Conservation (phyloP, 92 coral and sea anemone genomes). For the Pocillopora grandis region DNA sequence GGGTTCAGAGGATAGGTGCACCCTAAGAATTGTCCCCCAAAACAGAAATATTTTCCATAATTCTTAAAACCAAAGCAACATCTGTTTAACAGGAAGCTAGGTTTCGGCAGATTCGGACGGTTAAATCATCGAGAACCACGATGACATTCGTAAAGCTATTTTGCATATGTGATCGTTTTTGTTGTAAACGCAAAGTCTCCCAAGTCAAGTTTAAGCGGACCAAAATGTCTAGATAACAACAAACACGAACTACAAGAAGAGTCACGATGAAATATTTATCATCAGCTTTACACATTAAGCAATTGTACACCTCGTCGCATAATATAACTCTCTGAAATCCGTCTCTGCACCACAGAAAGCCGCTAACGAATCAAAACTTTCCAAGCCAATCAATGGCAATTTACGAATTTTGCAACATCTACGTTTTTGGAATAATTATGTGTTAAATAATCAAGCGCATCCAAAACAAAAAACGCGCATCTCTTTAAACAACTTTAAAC, state of each 20-base stretch:
- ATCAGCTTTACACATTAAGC: background rate
- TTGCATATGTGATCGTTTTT: too few relatives aligned
- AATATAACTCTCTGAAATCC: background rate
- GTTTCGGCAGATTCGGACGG: too few relatives aligned
- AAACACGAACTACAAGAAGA: background rate
- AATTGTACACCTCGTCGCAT: background rate
- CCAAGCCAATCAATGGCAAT: background rate
- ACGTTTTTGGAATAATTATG: background rate
- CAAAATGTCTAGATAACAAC: background rate
- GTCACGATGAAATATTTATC: background rate
- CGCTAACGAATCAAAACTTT: background rate
- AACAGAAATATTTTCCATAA: too few relatives aligned
- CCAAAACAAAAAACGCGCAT: background rate
- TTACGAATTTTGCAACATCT: background rate
- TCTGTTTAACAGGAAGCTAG: too few relatives aligned
- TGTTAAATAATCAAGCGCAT: conserved; percentile 8
- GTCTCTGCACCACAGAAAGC: background rate
- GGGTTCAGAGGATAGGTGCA: too few relatives aligned
- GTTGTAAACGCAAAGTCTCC: too few relatives aligned
- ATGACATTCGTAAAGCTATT: too few relatives aligned
- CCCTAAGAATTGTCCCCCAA: too few relatives aligned
- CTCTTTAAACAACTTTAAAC: background rate
- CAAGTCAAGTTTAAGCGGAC: background rate
- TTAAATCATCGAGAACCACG: too few relatives aligned
- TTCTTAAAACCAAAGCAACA: too few relatives aligned